Evolutionary conservation across 2,888 invertebrate genomes (phyloP), one percentile per base, ranked within the genome.

Genomic region (Acanthosepion pharaonis): DNA sequence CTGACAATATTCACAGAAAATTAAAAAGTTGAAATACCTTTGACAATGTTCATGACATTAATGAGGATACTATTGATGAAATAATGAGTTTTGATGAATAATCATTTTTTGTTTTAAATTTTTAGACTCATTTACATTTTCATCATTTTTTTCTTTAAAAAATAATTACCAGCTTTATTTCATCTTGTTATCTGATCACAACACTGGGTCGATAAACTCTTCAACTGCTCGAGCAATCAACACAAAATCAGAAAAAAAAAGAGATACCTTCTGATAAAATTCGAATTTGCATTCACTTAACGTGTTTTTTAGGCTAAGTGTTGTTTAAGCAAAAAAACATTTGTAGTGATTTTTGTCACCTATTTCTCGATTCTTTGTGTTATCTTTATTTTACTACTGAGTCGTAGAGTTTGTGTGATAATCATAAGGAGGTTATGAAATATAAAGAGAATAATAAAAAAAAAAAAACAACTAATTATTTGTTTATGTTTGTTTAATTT

Each of bases 401-500:
- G 18, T 55, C 15, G 55, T 55, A 55, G 20, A 55, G 55, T 55
- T 55, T 55, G 23, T 59, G 59, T 59, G 5, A 20, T 5, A 33
- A 33, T 1, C 1, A 59, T 33, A 23, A 20, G 23, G 23, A 59
- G 59, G 23, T 59, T 5, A 59, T 59, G 59, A 6, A 59, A 20
- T 59, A 20, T 59, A 59, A 5, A 59, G 59, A 59, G 20, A 23
- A 23, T 59, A 59, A 23, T 59, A 23, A 59, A 59, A 59, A 23
- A 59, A 59, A 59, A 59, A 33, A 0, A 33, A 33, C 33, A 33
- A 33, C 33, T 33, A 33, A 33, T 33, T 23, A 5, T 59, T 6
- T 51, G 25, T 8, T 51, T 49, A 92, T 23, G 92, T 93, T 93
- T 93, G 48, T 93, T 93, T 93, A 9, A 51, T 53, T 93, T 93